Conservation (phyloP, 2,888 invertebrate genomes). For the Steromphala cineraria region DNA sequence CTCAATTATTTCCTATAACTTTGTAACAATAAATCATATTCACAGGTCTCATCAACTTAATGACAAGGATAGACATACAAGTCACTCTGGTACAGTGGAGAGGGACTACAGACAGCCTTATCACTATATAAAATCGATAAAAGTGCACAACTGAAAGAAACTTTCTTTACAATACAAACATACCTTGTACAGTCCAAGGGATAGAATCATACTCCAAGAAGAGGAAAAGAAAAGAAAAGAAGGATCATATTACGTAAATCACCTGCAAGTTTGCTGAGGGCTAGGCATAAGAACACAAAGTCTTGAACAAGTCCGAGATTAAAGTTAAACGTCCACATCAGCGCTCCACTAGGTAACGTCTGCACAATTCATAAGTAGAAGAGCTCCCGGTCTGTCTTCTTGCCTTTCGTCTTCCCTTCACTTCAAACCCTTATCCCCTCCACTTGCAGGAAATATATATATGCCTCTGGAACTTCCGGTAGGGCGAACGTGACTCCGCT, state of each 20-base stretch:
- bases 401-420: background rate
- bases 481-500: background rate
- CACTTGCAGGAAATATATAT: background rate
- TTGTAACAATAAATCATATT: too few species aligned
- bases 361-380: background rate
- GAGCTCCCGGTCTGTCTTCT: background rate
- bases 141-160: too few species aligned
- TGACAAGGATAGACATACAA: too few species aligned
- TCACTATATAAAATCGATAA: too few species aligned
- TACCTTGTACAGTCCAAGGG: too few species aligned
- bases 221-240: too few species aligned
- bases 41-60: too few species aligned
- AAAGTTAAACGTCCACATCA: background rate
- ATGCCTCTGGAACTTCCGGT: background rate
- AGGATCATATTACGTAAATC: background rate
- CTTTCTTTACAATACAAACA: too few species aligned
- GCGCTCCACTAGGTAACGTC: background rate
- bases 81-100: too few species aligned
- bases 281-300: background rate
- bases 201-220: too few species aligned
- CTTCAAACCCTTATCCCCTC: background rate
- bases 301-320: background rate
- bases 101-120: too few species aligned
- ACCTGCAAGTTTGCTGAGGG: background rate
- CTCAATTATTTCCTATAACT: too few species aligned